These are phyloP conservation scores for Standfussiana lucernea DNA, from an alignment of 2,888 invertebrate genomes.

Conservation along the genomic window DNA sequence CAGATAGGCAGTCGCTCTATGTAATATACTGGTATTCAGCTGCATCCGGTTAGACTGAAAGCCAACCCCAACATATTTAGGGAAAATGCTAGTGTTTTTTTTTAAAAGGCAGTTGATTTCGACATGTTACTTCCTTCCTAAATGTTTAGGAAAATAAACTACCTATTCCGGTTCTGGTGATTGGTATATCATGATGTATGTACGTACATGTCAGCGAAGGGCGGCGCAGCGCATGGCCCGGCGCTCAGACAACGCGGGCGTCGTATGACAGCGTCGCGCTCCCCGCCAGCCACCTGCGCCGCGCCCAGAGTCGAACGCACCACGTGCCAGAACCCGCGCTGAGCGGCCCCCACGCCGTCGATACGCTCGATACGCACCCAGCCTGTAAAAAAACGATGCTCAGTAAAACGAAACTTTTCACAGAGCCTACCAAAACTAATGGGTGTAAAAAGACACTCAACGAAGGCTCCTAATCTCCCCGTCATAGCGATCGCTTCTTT, in stretches of 20 bases:
- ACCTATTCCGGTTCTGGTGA: not conserved
- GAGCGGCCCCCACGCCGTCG: slow-evolving; percentile 77
- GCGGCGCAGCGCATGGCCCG: slow-evolving; percentile 69
- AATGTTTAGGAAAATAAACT: not conserved
- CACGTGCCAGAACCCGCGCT: slow-evolving; percentile 84
- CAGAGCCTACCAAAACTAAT: not conserved
- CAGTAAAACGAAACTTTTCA: not conserved
- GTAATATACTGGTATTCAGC: not conserved
- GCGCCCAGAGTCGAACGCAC: slow-evolving; percentile 79
- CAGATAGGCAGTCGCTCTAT: not conserved
- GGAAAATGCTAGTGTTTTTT: no score
- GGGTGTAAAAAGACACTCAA: not conserved
- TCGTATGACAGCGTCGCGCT: slow-evolving; percentile 62
- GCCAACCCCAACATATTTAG: not conserved
- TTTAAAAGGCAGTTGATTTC: not conserved
- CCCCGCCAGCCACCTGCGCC: slow-evolving; percentile 73
- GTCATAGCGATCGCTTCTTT: no score
- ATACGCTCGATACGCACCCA: slow-evolving; percentile 88
- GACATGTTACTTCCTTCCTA: not conserved
- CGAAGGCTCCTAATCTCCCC: not conserved
- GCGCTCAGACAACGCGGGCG: slow-evolving; percentile 76
- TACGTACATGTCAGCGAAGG: slow-evolving; percentile 79
- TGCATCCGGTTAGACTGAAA: not conserved
- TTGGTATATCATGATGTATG: not conserved
- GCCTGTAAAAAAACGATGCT: slow-evolving; percentile 68